A percentile compares a stretch with the other conserved stretches of the same genome.
These are phyloP conservation scores for Pygocentrus nattereri DNA, from an alignment of 2,797 vertebrate species.

Conservation along the genomic window DNA sequence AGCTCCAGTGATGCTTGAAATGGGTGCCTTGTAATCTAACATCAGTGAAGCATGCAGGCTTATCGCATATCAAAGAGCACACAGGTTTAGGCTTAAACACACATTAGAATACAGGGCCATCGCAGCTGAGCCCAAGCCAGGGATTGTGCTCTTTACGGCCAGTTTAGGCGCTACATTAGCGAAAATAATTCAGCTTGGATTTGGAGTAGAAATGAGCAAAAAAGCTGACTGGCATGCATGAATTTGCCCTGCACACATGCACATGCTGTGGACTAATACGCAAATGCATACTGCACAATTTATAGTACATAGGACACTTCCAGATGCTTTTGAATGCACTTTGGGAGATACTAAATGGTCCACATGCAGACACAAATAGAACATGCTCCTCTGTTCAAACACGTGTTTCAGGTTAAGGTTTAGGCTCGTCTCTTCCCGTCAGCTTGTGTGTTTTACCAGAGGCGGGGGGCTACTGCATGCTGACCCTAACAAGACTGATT, in stretches of 20 bases:
- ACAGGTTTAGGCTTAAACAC: slow-evolving; percentile 61
- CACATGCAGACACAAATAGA: slow-evolving; percentile 34
- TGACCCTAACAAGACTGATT: slow-evolving; percentile 63
- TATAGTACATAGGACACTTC: background rate
- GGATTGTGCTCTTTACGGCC: slow-evolving; percentile 13
- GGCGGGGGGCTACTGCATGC: slow-evolving; percentile 57
- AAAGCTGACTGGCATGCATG: background rate
- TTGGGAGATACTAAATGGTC: background rate
- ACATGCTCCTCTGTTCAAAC: slow-evolving; percentile 36
- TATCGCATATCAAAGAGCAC: slow-evolving; percentile 69
- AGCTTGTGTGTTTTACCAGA: slow-evolving; percentile 49
- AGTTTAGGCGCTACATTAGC: slow-evolving; percentile 8
- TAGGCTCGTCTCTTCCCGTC: slow-evolving; percentile 49
- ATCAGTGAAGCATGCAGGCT: slow-evolving; percentile 26
- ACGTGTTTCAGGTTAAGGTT: slow-evolving; percentile 56
- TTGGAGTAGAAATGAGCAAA: background rate
- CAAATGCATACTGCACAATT: background rate
- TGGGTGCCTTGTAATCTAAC: slow-evolving; percentile 36
- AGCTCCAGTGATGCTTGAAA: slow-evolving; percentile 6
- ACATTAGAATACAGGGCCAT: slow-evolving; percentile 62
- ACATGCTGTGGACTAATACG: slow-evolving; percentile 38
- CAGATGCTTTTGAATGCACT: slow-evolving; percentile 36
- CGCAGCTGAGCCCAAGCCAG: slow-evolving; percentile 35
- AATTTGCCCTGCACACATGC: slow-evolving; percentile 19
- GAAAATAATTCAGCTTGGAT: background rate